These are phyloP conservation scores for Ptychadena robeensis DNA, from an alignment of 2,797 vertebrate species.

Conservation along the genomic window DNA sequence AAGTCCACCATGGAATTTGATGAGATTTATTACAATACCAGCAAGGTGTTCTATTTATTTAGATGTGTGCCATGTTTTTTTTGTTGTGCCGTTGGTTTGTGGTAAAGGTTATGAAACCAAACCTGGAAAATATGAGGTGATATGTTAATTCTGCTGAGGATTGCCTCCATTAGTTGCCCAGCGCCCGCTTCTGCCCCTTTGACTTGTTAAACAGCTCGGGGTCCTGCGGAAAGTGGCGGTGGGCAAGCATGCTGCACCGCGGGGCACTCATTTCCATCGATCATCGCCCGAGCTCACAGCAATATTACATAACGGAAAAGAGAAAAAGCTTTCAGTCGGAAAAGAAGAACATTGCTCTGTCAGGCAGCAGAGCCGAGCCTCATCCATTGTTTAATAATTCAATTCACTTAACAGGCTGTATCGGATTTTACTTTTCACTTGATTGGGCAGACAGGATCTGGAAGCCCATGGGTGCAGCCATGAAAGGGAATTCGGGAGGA, in stretches of 20 bases:
- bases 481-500: conserved; percentile 26
- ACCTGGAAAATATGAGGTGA: too few species aligned
- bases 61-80: too few species aligned
- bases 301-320: conserved; percentile 33
- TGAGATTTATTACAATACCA: too few species aligned
- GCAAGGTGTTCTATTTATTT: too few species aligned
- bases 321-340: conserved; percentile 45
- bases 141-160: too few species aligned
- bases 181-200: conserved; percentile 18
- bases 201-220: conserved; percentile 38
- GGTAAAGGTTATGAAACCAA: too few species aligned
- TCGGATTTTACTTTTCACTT: conserved; percentile 52
- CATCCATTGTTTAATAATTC: conserved; percentile 59
- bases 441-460: conserved; percentile 45
- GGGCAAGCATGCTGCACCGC: conserved; percentile 13
- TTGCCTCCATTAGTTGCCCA: background rate
- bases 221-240: conserved; percentile 8
- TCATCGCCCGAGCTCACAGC: conserved; percentile 41
- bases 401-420: conserved; percentile 57
- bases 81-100: too few species aligned
- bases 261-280: conserved; percentile 22
- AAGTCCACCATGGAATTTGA: too few species aligned
- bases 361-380: conserved; percentile 40
- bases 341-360: conserved; percentile 51
- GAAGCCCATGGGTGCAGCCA: conserved; percentile 36